Conservation (phyloP, 2,888 invertebrate species). For the Pollenia amentaria region DNA sequence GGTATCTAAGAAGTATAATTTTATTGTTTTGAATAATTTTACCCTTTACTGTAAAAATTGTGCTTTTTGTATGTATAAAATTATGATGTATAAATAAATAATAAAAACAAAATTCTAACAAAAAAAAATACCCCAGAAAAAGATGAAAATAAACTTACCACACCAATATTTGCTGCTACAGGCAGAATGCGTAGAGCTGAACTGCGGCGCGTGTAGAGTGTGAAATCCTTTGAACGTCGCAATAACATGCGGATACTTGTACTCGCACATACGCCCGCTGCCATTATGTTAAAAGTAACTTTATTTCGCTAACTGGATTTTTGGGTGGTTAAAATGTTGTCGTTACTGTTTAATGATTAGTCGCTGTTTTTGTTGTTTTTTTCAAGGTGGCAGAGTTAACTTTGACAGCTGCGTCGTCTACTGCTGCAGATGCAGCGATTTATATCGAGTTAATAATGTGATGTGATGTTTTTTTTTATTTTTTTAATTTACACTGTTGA, state of each 20-base stretch:
- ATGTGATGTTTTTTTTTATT: neutral
- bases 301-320: neutral
- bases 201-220: constrained; percentile 80
- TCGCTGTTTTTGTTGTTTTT: neutral
- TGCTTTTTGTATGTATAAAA: neutral
- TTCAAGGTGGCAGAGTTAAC: neutral
- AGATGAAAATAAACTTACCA: constrained; percentile 60
- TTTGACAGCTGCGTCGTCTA: neutral
- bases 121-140: neutral
- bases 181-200: constrained; percentile 83
- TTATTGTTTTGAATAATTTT: no score
- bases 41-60: no score
- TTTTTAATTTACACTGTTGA: constrained; percentile 10
- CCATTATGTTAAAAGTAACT: constrained; percentile 83
- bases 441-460: constrained; percentile 10
- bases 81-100: neutral
- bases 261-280: constrained; percentile 87
- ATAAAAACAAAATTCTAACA: neutral
- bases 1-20: no score
- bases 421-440: neutral
- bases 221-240: constrained; percentile 86
- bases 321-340: neutral
- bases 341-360: neutral
- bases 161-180: constrained; percentile 65
- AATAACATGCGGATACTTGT: constrained; percentile 87